Evolutionary conservation across 2,888 invertebrate genomes (phyloP).

Genomic region (Drosophila phalerata): DNA sequence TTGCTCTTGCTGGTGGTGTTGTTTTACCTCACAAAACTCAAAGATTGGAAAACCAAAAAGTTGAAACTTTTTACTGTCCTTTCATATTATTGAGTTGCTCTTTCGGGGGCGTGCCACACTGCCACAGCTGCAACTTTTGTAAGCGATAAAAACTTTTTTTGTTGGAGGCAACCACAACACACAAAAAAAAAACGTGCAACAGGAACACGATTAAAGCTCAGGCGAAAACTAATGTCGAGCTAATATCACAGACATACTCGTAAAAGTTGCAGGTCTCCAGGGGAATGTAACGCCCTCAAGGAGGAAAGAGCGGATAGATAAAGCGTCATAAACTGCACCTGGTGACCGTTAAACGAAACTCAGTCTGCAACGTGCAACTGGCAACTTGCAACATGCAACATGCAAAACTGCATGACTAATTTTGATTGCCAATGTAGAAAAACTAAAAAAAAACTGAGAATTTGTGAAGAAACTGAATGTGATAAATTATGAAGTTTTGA

Average conservation of each 20-base stretch:
- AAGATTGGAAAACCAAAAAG: constrained; percentile 44
- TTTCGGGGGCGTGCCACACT: not conserved
- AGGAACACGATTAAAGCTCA: constrained; percentile 15
- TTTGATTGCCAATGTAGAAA: constrained; percentile 25
- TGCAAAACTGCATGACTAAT: constrained; percentile 32
- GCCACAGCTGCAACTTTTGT: constrained; percentile 31
- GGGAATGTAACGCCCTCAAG: not conserved
- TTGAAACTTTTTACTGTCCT: constrained; percentile 33
- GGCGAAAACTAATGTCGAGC: constrained; percentile 44
- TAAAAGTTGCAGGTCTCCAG: constrained; percentile 37
- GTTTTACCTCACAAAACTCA: constrained; percentile 26
- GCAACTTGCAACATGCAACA: constrained; percentile 29
- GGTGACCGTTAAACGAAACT: constrained; percentile 7
- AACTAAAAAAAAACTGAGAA: not conserved
- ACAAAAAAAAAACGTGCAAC: constrained; percentile 22
- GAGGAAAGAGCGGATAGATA: constrained; percentile 20
- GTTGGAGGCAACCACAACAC: not conserved
- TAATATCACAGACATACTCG: constrained; percentile 33
- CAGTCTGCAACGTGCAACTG: constrained; percentile 16
- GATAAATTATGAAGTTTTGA: constrained; percentile 69
- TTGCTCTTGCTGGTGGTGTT: not conserved
- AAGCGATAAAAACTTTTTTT: constrained; percentile 54
- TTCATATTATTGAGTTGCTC: constrained; percentile 40
- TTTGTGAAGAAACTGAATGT: not conserved
- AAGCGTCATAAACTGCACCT: constrained; percentile 54